Conservation (phyloP, 2,113 vertebrate species). For the Rhinopithecus roxellana region DNA sequence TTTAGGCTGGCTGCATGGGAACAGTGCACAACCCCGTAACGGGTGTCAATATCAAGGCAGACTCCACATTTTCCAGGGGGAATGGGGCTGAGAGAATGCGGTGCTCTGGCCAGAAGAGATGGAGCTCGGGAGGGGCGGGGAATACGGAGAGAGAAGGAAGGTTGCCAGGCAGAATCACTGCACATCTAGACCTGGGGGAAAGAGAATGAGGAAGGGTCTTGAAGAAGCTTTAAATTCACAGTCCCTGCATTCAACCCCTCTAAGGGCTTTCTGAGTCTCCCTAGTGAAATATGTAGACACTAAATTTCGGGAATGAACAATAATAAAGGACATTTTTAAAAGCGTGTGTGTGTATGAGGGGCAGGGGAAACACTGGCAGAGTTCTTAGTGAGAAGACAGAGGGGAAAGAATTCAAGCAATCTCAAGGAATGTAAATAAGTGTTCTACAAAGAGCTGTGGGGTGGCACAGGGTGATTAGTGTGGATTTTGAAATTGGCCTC, state of each 20-base stretch:
- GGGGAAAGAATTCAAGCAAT: constrained; percentile 24
- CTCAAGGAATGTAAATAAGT: constrained; percentile 40
- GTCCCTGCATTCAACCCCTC: background rate
- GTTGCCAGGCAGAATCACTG: background rate
- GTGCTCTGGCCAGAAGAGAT: background rate
- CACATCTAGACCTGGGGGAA: background rate
- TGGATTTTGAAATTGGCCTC: background rate
- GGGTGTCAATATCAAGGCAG: background rate
- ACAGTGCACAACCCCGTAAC: background rate
- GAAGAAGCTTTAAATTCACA: background rate
- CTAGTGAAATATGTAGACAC: background rate
- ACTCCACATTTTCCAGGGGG: background rate
- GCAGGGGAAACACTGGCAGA: background rate
- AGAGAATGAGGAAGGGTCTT: background rate
- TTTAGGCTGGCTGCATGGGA: background rate
- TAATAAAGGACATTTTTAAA: constrained; percentile 1
- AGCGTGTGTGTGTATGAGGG: background rate
- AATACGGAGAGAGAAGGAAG: background rate
- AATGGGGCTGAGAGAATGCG: background rate
- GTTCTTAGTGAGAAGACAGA: background rate
- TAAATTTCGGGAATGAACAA: background rate
- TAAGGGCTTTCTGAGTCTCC: background rate
- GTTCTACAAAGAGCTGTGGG: background rate
- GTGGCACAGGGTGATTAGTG: background rate
- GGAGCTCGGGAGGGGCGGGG: background rate